phyloP scores from a whole-genome alignment of 2,888 invertebrate species.

The Eupithecia vulgata region DNA sequence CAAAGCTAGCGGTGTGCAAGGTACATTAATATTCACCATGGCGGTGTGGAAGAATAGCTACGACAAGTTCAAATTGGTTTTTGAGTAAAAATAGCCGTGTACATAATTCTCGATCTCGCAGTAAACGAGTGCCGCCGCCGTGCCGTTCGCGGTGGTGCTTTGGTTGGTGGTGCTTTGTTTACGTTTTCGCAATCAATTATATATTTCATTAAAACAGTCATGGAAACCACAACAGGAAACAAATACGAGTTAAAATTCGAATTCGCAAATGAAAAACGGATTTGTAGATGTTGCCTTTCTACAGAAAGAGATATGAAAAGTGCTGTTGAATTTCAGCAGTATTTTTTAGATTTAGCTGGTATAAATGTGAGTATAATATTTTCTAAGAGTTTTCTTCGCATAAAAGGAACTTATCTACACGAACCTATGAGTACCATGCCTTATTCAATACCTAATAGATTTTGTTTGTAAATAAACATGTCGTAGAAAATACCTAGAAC shows the following conservation, averaged over 20 bases:
- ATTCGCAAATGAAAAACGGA: constrained; percentile 49
- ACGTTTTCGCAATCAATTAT: constrained; percentile 10
- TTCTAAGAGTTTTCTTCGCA: background rate
- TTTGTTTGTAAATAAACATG: too few species aligned
- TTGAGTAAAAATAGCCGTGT: background rate
- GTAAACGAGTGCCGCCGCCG: too few species aligned
- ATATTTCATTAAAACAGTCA: constrained; percentile 11
- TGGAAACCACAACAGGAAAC: constrained; percentile 27
- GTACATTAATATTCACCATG: too few species aligned
- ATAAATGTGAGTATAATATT: constrained; percentile 61
- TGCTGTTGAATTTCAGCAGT: constrained; percentile 46
- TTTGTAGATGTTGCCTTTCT: constrained; percentile 73
- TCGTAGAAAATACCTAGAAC: too few species aligned
- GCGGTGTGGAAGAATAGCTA: background rate
- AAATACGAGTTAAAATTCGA: constrained; percentile 50
- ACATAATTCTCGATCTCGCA: background rate
- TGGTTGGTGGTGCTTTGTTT: constrained; percentile 22
- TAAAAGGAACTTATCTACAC: background rate
- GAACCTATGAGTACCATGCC: background rate
- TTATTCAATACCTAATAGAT: too few species aligned
- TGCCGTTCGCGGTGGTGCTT: background rate
- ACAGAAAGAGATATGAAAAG: constrained; percentile 58
- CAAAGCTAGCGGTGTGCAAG: background rate
- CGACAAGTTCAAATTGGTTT: background rate
- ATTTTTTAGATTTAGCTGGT: constrained; percentile 64